phyloP scores from a whole-genome alignment of 2,888 invertebrate species.

The Polylopha cassiicola region DNA sequence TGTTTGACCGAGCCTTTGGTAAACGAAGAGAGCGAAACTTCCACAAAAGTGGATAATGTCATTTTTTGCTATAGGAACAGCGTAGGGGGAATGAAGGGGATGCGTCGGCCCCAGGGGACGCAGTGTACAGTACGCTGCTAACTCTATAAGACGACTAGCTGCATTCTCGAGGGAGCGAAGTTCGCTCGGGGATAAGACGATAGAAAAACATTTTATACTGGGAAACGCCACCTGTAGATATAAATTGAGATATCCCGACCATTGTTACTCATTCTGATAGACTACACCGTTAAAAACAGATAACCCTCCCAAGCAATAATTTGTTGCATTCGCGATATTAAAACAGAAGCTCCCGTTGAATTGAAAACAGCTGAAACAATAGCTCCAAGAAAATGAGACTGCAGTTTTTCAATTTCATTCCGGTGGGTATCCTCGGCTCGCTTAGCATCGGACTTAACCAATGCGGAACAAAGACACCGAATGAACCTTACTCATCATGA shows the following conservation, averaged over 20 bases:
- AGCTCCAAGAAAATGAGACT: slow-evolving; percentile 45
- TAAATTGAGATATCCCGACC: slow-evolving; percentile 52
- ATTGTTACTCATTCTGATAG: slow-evolving; percentile 34
- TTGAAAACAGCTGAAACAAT: slow-evolving; percentile 41
- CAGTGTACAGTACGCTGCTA: slow-evolving; percentile 60
- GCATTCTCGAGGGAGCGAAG: slow-evolving; percentile 46
- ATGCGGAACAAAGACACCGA: slow-evolving; percentile 43
- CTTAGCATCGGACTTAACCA: slow-evolving; percentile 31
- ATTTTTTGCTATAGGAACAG: slow-evolving; percentile 46
- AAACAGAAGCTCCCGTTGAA: slow-evolving; percentile 38
- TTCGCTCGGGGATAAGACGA: slow-evolving; percentile 49
- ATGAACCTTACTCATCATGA: slow-evolving; percentile 48
- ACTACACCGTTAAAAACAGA: slow-evolving; percentile 32
- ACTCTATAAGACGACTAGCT: slow-evolving; percentile 72
- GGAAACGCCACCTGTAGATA: slow-evolving; percentile 58
- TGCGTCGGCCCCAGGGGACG: slow-evolving; percentile 57
- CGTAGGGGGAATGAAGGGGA: slow-evolving; percentile 49
- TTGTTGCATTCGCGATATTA: slow-evolving; percentile 37
- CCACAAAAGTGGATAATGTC: slow-evolving; percentile 61
- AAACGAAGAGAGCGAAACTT: slow-evolving; percentile 41
- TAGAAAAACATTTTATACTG: slow-evolving; percentile 63
- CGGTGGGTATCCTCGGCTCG: slow-evolving; percentile 28
- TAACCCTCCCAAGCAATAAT: slow-evolving; percentile 37
- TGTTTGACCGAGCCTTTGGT: slow-evolving; percentile 12
- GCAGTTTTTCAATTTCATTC: slow-evolving; percentile 53